A percentile compares a stretch with the other conserved stretches of the same genome.
These are phyloP conservation scores for Apodemus sylvaticus DNA, from an alignment of 2,113 vertebrate genomes.

Conservation along the genomic window DNA sequence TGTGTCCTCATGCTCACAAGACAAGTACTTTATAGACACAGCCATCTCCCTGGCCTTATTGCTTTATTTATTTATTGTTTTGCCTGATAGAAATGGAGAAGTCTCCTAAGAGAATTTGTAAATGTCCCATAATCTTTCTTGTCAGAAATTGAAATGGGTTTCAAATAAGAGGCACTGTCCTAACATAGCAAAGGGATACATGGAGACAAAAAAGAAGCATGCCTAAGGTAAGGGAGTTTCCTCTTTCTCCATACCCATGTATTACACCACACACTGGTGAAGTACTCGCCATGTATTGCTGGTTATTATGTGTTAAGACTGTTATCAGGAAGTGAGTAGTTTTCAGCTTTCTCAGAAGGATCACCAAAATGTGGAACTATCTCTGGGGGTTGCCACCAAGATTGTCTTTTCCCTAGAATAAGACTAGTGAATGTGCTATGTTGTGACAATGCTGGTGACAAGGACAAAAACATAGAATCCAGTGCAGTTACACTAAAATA, in stretches of 20 bases:
- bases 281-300: background rate
- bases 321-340: background rate
- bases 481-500: background rate
- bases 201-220: background rate
- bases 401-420: background rate
- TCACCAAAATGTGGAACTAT: background rate
- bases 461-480: background rate
- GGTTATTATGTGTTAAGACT: background rate
- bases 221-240: background rate
- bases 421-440: background rate
- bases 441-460: background rate
- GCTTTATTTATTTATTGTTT: background rate
- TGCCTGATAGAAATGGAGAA: background rate
- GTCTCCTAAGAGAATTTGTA: background rate
- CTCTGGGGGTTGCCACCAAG: background rate
- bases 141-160: background rate
- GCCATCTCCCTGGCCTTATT: background rate
- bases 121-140: background rate
- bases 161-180: background rate
- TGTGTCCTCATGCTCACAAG: background rate
- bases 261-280: background rate
- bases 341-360: slow-evolving; percentile 1
- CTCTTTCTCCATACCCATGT: background rate
- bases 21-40: background rate
- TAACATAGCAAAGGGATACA: background rate